Percentiles rank a stretch among this genome's conserved stretches.
These are phyloP conservation scores for Eumerus sabulonum DNA, from an alignment of 2,888 invertebrate genomes.

Conservation along the genomic window DNA sequence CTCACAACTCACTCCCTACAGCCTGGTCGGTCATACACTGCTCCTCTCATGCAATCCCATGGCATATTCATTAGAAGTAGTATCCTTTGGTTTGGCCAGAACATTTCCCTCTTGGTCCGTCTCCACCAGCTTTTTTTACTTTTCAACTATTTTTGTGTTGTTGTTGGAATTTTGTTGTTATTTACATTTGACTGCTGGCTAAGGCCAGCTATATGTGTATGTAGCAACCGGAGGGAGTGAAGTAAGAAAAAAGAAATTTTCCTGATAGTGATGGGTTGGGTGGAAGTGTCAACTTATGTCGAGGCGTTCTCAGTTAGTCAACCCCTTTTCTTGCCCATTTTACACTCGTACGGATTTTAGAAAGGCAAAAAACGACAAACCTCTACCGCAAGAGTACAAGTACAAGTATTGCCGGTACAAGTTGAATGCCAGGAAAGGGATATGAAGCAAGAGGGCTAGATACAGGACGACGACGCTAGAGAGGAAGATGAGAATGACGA, in stretches of 20 bases:
- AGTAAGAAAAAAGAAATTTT: too few species aligned
- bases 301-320: constrained; percentile 59
- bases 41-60: constrained; percentile 43
- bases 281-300: constrained; percentile 63
- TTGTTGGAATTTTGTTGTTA: constrained; percentile 42
- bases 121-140: constrained; percentile 3
- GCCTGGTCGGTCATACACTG: constrained; percentile 13
- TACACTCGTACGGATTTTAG: background rate
- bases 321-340: constrained; percentile 55
- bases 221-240: background rate
- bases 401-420: constrained; percentile 40
- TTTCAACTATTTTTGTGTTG: constrained; percentile 9
- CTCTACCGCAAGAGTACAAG: constrained; percentile 57
- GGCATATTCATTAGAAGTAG: constrained; percentile 57
- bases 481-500: constrained; percentile 14
- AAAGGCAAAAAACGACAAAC: constrained; percentile 32
- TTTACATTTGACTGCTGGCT: constrained; percentile 36
- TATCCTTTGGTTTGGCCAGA: constrained; percentile 31
- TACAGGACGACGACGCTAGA: too few species aligned
- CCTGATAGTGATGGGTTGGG: constrained; percentile 19
- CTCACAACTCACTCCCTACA: too few species aligned
- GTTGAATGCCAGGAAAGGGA: constrained; percentile 15
- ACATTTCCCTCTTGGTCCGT: constrained; percentile 22
- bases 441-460: too few species aligned
- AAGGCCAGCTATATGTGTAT: constrained; percentile 7